Evolutionary conservation across 2,888 invertebrate species (phyloP).

Genomic region (Papilio gigon): DNA sequence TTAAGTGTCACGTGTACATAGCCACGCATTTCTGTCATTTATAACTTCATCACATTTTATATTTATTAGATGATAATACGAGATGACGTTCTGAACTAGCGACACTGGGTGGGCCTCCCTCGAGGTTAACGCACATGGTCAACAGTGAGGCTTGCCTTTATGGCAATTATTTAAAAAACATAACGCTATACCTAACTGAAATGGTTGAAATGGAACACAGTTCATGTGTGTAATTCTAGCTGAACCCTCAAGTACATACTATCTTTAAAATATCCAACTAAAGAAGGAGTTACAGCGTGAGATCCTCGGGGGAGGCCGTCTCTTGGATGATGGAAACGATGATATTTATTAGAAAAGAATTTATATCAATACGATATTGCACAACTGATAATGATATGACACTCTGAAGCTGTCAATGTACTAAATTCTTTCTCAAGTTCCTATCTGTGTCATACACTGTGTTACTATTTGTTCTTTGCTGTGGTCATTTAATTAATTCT

Average conservation of each 20-base stretch:
- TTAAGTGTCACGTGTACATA: constrained; percentile 59
- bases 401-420: background rate
- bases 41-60: constrained; percentile 10
- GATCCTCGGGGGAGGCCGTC: background rate
- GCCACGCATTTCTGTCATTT: constrained; percentile 48
- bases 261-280: no score
- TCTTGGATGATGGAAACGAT: background rate
- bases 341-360: constrained; percentile 25
- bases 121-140: background rate
- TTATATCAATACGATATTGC: constrained; percentile 34
- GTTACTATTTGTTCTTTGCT: no score
- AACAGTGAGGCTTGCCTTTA: background rate
- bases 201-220: no score
- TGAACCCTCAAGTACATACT: no score
- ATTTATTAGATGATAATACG: background rate
- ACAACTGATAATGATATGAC: constrained; percentile 10
- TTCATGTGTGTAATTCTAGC: no score
- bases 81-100: background rate
- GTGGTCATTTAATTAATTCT: no score
- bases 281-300: no score
- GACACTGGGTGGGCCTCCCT: background rate
- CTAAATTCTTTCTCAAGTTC: constrained; percentile 2
- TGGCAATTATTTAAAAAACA: background rate
- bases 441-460: no score
- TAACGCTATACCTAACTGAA: no score